Conservation (phyloP, 2,797 vertebrate species). For the Heterohyrax brucei region DNA sequence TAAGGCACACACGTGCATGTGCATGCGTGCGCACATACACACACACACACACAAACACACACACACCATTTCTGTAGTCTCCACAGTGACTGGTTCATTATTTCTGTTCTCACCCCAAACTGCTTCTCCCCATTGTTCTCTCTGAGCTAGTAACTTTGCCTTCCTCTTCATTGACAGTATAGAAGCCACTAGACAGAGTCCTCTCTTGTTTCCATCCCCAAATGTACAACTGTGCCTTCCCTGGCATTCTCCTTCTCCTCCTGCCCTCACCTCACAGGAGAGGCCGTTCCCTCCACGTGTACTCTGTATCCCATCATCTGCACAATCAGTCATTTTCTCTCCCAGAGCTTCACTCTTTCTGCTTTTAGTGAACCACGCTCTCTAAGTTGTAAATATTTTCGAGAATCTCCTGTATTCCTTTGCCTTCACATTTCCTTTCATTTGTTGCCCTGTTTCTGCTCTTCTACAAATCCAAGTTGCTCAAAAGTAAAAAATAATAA, state of each 20-base stretch:
- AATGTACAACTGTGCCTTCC: not conserved
- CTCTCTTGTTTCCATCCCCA: not conserved
- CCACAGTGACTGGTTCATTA: not conserved
- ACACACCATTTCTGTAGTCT: not conserved
- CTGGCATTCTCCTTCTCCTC: not conserved
- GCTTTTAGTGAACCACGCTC: not conserved
- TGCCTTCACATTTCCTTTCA: conserved; percentile 36
- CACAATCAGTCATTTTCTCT: not conserved
- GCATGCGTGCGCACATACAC: too few relatives aligned
- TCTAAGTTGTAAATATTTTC: conserved; percentile 14
- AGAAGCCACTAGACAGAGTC: not conserved
- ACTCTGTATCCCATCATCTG: not conserved
- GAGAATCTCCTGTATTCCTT: not conserved
- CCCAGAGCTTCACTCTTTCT: not conserved
- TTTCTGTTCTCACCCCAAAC: not conserved
- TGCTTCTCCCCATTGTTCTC: not conserved
- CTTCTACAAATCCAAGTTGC: not conserved
- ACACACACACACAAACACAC: too few relatives aligned
- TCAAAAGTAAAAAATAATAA: not conserved
- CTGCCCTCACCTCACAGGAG: not conserved
- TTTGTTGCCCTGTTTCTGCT: not conserved
- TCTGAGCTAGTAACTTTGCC: not conserved
- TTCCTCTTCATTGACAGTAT: not conserved
- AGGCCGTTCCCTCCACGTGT: not conserved
- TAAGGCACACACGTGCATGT: too few relatives aligned